Conservation (phyloP, 2,888 invertebrate genomes). For the Alcis repandata region DNA sequence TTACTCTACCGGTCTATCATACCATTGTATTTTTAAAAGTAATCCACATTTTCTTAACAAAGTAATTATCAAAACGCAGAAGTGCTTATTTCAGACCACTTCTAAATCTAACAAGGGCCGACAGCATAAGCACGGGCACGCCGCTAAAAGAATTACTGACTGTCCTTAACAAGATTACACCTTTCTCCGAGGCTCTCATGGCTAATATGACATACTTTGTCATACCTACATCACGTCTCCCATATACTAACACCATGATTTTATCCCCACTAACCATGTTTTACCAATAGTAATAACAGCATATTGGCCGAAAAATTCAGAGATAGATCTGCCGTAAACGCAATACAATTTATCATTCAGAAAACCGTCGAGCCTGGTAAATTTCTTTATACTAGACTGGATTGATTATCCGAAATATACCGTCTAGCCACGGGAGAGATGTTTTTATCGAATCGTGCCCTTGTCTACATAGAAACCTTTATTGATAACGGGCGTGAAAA, state of each 20-base stretch:
- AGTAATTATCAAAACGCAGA: not conserved
- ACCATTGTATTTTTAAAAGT: not conserved
- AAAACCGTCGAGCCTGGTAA: constrained; percentile 11
- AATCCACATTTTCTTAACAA: not conserved
- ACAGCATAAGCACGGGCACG: constrained; percentile 38
- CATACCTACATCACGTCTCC: not conserved
- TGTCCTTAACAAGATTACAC: constrained; percentile 65
- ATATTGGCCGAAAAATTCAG: not conserved
- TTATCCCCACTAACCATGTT: not conserved
- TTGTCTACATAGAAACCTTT: constrained; percentile 14
- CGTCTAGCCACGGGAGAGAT: constrained; percentile 11
- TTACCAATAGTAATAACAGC: not conserved
- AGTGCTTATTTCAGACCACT: constrained; percentile 25
- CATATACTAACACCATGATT: not conserved
- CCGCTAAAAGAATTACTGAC: constrained; percentile 68
- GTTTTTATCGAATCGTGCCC: constrained; percentile 12
- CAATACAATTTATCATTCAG: constrained; percentile 3
- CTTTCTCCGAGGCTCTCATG: constrained; percentile 54
- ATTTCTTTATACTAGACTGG: constrained; percentile 12
- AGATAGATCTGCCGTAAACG: not conserved
- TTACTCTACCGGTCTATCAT: not conserved
- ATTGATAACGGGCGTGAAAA: constrained; percentile 31
- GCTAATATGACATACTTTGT: constrained; percentile 7
- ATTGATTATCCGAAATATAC: constrained; percentile 25
- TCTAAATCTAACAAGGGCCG: constrained; percentile 55